Evolutionary conservation across 1,140 invertebrate genomes (phyloP).

Genomic region (Atta colombica): DNA sequence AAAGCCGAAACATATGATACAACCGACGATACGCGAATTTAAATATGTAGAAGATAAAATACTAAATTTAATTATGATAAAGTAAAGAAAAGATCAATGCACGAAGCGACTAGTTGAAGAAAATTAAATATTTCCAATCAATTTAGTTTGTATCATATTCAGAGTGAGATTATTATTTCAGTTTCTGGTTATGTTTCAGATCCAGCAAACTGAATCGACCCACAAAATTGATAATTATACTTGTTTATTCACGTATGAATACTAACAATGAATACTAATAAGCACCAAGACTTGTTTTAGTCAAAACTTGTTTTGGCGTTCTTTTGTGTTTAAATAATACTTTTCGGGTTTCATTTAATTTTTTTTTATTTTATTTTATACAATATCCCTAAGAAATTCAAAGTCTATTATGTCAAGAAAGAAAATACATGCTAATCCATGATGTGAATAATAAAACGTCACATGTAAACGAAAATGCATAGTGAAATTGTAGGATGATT

Average conservation of each 20-base stretch:
- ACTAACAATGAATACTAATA: too few relatives aligned
- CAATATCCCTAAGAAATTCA: not conserved
- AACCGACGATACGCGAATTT: constrained; percentile 3
- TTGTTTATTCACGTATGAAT: too few relatives aligned
- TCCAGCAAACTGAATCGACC: too few relatives aligned
- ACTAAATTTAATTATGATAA: not conserved
- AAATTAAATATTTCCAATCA: not conserved
- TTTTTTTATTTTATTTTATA: not conserved
- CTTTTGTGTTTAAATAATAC: too few relatives aligned
- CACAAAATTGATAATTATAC: too few relatives aligned
- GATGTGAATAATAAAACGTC: not conserved
- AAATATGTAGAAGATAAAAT: not conserved
- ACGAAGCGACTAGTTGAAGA: not conserved
- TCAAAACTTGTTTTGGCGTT: too few relatives aligned
- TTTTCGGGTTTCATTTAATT: too few relatives aligned
- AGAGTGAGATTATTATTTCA: too few relatives aligned
- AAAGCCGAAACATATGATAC: not conserved
- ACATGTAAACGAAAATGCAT: not conserved
- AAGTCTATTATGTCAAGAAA: not conserved
- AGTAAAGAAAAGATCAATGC: not conserved
- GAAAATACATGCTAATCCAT: not conserved
- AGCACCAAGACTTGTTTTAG: too few relatives aligned
- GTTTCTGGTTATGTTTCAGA: too few relatives aligned
- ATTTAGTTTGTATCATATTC: not conserved
- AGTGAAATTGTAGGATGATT: not conserved